Percentiles rank a stretch among this genome's conserved stretches.
Conservation (phyloP, 1,140 invertebrate species). For the Planococcus citri region DNA sequence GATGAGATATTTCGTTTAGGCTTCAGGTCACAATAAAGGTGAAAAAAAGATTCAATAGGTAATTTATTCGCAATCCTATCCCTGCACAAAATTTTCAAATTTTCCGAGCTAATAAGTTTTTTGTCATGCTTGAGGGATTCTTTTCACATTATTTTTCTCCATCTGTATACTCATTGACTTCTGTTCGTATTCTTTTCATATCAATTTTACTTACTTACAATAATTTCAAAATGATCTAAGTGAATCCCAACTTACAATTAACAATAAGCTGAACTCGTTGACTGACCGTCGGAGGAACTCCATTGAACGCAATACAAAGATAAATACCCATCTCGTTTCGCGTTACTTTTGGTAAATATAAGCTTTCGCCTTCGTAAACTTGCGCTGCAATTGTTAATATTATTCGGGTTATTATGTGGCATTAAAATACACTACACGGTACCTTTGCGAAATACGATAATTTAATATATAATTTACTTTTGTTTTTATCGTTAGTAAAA, state of each 20-base stretch:
- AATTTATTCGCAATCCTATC: too few relatives aligned
- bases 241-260: slow-evolving; percentile 55
- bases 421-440: not conserved
- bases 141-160: too few relatives aligned
- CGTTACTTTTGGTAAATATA: slow-evolving; percentile 63
- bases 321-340: slow-evolving; percentile 76
- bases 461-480: slow-evolving; percentile 25
- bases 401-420: not conserved
- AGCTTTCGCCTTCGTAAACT: slow-evolving; percentile 57
- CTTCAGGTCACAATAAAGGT: too few relatives aligned
- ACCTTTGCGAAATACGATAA: not conserved
- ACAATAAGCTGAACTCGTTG: slow-evolving; percentile 70
- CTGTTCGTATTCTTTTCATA: too few relatives aligned
- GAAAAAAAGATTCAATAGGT: too few relatives aligned
- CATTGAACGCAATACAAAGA: slow-evolving; percentile 62
- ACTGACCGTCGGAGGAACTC: slow-evolving; percentile 66
- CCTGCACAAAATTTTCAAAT: too few relatives aligned
- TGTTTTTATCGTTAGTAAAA: slow-evolving; percentile 26
- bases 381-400: slow-evolving; percentile 38
- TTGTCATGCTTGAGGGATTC: too few relatives aligned
- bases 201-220: too few relatives aligned
- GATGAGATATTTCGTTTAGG: too few relatives aligned
- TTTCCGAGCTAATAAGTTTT: too few relatives aligned
- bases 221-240: not conserved
- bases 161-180: too few relatives aligned